Evolutionary conservation across 2,888 invertebrate species (phyloP).

Genomic region (Melieria crassipennis): DNA sequence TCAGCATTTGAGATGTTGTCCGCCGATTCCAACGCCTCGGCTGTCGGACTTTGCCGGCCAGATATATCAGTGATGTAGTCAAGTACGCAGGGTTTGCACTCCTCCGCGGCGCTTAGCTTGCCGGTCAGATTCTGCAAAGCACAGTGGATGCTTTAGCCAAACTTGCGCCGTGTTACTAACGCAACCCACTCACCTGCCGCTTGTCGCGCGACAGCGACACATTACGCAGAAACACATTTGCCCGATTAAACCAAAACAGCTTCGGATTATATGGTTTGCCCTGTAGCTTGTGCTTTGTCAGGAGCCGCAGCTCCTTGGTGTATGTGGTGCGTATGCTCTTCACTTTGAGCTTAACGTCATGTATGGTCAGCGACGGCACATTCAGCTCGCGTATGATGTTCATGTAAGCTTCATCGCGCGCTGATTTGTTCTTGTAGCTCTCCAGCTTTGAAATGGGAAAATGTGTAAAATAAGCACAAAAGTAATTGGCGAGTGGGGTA

Average conservation of each 20-base stretch:
- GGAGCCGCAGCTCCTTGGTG: slow-evolving; percentile 49
- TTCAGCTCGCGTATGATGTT: slow-evolving; percentile 51
- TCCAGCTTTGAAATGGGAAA: slow-evolving; percentile 33
- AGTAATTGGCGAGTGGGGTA: too few species aligned
- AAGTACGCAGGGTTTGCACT: slow-evolving; percentile 20
- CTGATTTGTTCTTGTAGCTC: slow-evolving; percentile 51
- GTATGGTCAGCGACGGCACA: slow-evolving; percentile 47
- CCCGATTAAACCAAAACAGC: slow-evolving; percentile 50
- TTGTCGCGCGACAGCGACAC: slow-evolving; percentile 43
- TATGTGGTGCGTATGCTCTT: slow-evolving; percentile 57
- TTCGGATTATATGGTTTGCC: slow-evolving; percentile 47
- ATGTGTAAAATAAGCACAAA: background rate
- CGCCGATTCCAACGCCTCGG: background rate
- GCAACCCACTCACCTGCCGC: background rate
- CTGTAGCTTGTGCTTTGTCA: slow-evolving; percentile 43
- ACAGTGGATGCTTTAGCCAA: background rate
- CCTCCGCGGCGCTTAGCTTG: background rate
- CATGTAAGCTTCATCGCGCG: slow-evolving; percentile 48
- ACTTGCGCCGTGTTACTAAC: background rate
- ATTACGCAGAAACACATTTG: slow-evolving; percentile 47
- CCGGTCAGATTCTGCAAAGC: slow-evolving; percentile 12
- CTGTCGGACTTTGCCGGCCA: background rate
- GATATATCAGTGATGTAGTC: slow-evolving; percentile 12
- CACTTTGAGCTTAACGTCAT: slow-evolving; percentile 55
- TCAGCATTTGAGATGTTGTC: slow-evolving; percentile 7